Evolutionary conservation across 2,797 vertebrate species (phyloP).

Genomic region (Melanotaenia maccullochi): DNA sequence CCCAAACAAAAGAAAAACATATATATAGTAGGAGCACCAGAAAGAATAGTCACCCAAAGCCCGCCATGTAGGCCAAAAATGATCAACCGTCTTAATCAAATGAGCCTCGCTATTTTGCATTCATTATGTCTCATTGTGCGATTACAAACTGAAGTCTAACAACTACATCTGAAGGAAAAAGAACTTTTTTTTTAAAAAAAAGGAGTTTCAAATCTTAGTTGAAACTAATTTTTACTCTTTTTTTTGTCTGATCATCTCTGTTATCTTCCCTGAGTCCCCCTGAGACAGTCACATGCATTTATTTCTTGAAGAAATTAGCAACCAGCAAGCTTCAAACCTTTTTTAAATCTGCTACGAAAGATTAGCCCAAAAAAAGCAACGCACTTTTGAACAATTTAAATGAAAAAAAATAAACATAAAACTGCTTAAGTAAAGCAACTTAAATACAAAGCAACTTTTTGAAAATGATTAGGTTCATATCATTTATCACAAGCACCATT

Average conservation of each 20-base stretch:
- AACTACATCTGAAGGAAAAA: not conserved
- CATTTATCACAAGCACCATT: not conserved
- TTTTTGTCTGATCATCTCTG: not conserved
- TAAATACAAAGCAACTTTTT: not conserved
- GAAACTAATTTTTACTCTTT: not conserved
- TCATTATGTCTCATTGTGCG: not conserved
- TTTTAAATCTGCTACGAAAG: not conserved
- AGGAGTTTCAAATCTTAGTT: not conserved
- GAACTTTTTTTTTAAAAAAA: not conserved
- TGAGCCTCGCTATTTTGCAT: not conserved
- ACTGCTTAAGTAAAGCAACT: not conserved
- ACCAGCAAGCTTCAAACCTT: not conserved
- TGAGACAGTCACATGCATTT: not conserved
- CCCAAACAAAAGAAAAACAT: not conserved
- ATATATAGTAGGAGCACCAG: not conserved
- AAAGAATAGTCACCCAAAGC: not conserved
- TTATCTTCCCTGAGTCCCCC: not conserved
- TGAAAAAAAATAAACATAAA: not conserved
- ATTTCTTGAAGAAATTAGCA: conserved; percentile 9
- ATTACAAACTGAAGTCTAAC: not conserved
- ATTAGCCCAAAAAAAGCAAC: not conserved
- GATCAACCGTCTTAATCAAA: conserved; percentile 7
- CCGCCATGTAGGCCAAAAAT: conserved; percentile 2
- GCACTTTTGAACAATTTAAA: not conserved
- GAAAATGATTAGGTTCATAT: not conserved